Evolutionary conservation across 1,140 invertebrate species (phyloP).

Genomic region (Acromyrmex heyeri): DNA sequence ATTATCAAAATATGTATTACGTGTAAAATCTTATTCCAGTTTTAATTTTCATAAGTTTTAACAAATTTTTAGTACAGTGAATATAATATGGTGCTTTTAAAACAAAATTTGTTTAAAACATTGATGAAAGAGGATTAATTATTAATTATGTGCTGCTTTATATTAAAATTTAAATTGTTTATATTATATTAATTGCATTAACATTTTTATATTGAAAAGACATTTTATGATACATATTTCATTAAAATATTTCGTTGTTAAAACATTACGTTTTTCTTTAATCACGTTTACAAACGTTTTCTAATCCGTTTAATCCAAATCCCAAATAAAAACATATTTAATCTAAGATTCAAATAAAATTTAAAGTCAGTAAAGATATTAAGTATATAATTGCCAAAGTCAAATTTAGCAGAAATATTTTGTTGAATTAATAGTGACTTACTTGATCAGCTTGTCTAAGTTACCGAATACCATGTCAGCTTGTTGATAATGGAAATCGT

Average conservation of each 20-base stretch:
- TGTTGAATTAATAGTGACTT: constrained; percentile 61
- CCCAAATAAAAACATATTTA: too few species aligned
- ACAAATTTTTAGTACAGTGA: background rate
- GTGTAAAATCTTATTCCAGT: background rate
- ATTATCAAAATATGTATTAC: background rate
- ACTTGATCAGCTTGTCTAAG: constrained; percentile 95
- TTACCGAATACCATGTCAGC: constrained; percentile 94
- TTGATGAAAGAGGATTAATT: too few species aligned
- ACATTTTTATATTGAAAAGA: background rate
- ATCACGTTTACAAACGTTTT: too few species aligned
- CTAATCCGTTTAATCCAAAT: too few species aligned
- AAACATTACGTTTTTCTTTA: background rate
- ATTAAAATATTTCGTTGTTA: background rate
- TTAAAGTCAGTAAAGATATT: too few species aligned
- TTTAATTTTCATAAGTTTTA: background rate
- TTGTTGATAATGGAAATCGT: constrained; percentile 95
- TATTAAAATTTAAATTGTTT: background rate
- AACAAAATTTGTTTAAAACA: too few species aligned
- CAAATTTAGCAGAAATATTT: background rate
- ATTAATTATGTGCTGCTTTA: background rate
- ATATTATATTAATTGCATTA: background rate
- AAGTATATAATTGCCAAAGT: too few species aligned
- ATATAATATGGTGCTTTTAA: too few species aligned
- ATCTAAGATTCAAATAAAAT: too few species aligned
- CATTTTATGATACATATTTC: too few species aligned